Evolutionary conservation across 2,113 vertebrate genomes (phyloP), one percentile per base, ranked within the genome.

Genomic region (Labeo rohita): DNA sequence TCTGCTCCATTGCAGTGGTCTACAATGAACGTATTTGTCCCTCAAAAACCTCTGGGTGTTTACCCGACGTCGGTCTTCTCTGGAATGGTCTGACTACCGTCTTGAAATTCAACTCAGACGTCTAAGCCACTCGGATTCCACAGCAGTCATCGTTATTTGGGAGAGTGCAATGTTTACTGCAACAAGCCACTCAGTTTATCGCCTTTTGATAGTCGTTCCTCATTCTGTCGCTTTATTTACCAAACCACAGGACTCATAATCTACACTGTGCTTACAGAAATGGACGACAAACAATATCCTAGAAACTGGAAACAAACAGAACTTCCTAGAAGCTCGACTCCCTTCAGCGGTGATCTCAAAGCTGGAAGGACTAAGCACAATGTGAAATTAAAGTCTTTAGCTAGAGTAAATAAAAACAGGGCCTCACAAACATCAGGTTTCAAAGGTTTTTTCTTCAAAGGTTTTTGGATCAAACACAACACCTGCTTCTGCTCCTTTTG

Each of bases 111-210:
- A 65, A 28, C 54, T 70, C 75, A n/a, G 16, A 86, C 0, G n/a
- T 52, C 23, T 87, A 90, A 90, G 36, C 54, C 79, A 87, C 45
- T 66, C 75, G 72, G 66, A 36, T 52, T 88, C 75, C 87, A 63
- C 45, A 43, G 68, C 47, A 9, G 82, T 39, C 45, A 88, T 70
- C 75, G 43, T 86, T 78, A 83, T 65, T 90, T 90, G 63, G 68
- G 73, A 56, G 74, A 18, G 47, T 65, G 87, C 83, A n/a, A 87
- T 93, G 92, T 94, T 93, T 93, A 94, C 90, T 43, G 78, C 86
- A 85, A 85, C 8, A 49, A 76, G 70, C 82, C 80, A 45, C 73
- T 90, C 84, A 91, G 91, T 92, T 92, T 95, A 93, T 92, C 86
- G 90, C 86, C 87, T 86, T 87, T 85, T 86, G 87, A 90, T 87